Evolutionary conservation across 2,888 invertebrate genomes (phyloP).

Genomic region (Sesamia inferens): DNA sequence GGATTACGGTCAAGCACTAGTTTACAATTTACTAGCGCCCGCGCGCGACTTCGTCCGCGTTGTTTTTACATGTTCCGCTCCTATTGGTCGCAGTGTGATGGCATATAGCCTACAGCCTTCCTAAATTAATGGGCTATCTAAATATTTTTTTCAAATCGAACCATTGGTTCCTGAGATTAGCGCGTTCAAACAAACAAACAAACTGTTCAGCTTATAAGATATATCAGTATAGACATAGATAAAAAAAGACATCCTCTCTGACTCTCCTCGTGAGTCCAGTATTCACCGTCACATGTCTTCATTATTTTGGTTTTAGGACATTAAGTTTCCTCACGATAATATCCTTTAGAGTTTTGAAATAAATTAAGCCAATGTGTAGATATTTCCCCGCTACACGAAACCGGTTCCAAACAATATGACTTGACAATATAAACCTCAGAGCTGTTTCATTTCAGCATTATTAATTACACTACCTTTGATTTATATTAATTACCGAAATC

Average conservation of each 20-base stretch:
- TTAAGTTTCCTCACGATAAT: not conserved
- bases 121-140: too few relatives aligned
- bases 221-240: not conserved
- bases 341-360: not conserved
- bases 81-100: too few relatives aligned
- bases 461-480: constrained; percentile 40
- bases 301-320: not conserved
- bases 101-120: too few relatives aligned
- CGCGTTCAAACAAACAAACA: not conserved
- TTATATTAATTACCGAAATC: constrained; percentile 38
- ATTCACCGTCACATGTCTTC: not conserved
- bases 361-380: not conserved
- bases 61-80: too few relatives aligned
- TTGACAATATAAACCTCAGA: constrained; percentile 8
- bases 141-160: too few relatives aligned
- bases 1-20: too few relatives aligned
- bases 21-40: too few relatives aligned
- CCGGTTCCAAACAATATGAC: not conserved
- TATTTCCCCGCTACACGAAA: not conserved
- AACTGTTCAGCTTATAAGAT: not conserved
- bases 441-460: constrained; percentile 9
- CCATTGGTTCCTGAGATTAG: too few relatives aligned
- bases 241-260: too few relatives aligned
- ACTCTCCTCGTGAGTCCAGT: not conserved
- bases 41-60: too few relatives aligned